Conservation (phyloP, 2,113 vertebrate genomes). For the Athene cunicularia region DNA sequence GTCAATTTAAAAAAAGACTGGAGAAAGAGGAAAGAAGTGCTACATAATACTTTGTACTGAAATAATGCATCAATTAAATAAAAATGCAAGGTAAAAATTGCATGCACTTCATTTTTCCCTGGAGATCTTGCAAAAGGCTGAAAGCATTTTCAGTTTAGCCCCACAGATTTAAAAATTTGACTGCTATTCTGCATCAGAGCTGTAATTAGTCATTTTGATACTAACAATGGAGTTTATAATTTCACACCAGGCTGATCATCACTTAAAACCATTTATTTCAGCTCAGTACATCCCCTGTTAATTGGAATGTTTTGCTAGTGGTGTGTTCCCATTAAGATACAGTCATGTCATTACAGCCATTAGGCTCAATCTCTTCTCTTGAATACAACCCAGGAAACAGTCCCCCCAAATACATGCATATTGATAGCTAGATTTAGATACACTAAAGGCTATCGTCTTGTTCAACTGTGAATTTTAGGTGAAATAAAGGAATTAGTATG, state of each 20-base stretch:
- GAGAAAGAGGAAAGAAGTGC: not conserved
- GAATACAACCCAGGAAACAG: not conserved
- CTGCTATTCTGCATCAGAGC: not conserved
- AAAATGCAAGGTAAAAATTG: constrained; percentile 7
- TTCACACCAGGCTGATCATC: constrained; percentile 57
- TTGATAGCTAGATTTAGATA: not conserved
- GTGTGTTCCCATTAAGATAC: not conserved
- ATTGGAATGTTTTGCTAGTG: constrained; percentile 38
- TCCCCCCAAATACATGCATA: not conserved
- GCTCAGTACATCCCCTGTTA: constrained; percentile 5
- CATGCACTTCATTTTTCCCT: not conserved
- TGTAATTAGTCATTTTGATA: constrained; percentile 49
- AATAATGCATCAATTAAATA: constrained; percentile 25
- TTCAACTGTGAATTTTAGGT: not conserved
- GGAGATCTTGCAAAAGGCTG: not conserved
- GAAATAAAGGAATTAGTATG: not conserved
- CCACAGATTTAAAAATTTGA: not conserved
- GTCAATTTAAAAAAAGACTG: not conserved
- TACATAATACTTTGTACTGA: not conserved
- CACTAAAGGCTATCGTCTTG: not conserved
- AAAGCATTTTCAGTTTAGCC: not conserved
- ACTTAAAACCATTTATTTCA: constrained; percentile 49
- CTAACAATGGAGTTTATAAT: constrained; percentile 43
- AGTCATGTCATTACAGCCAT: not conserved
- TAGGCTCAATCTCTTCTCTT: not conserved